phyloP scores from a whole-genome alignment of 2,113 vertebrate species.

The Oncorhynchus mykiss region DNA sequence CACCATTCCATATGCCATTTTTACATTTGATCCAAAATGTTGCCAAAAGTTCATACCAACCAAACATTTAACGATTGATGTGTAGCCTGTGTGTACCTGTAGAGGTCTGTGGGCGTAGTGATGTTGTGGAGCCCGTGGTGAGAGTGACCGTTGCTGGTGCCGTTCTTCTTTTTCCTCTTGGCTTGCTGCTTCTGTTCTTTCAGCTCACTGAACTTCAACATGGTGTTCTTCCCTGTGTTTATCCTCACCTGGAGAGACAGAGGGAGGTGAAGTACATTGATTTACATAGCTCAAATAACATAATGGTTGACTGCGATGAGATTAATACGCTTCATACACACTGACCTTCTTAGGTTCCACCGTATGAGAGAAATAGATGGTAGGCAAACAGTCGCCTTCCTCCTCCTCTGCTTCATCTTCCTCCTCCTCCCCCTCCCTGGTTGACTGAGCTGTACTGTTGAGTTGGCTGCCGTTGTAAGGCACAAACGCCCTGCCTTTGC shows the following conservation, averaged over 20 bases:
- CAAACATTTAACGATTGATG: too few species aligned
- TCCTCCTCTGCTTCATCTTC: constrained; percentile 67
- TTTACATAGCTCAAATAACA: neutral
- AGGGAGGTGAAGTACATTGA: too few species aligned
- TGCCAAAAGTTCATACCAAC: too few species aligned
- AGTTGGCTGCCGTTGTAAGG: constrained; percentile 29
- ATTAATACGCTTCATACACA: neutral
- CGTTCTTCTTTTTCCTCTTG: constrained; percentile 88
- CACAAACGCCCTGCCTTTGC: constrained; percentile 35
- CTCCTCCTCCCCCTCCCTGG: constrained; percentile 37
- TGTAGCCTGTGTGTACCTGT: constrained; percentile 74
- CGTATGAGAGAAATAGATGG: constrained; percentile 96
- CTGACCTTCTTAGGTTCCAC: constrained; percentile 91
- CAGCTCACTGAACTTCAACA: constrained; percentile 92
- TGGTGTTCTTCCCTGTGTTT: constrained; percentile 97
- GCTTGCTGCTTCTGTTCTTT: constrained; percentile 87
- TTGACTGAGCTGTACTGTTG: constrained; percentile 23
- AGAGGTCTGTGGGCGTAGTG: constrained; percentile 88
- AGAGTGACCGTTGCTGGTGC: constrained; percentile 78
- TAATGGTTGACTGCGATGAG: neutral
- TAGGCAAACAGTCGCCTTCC: constrained; percentile 78
- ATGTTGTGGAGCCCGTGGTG: constrained; percentile 81
- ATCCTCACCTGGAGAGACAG: constrained; percentile 85
- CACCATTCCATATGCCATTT: too few species aligned
- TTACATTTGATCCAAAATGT: too few species aligned